Conservation (phyloP, 2,888 invertebrate genomes). For the Orchesella flavescens region DNA sequence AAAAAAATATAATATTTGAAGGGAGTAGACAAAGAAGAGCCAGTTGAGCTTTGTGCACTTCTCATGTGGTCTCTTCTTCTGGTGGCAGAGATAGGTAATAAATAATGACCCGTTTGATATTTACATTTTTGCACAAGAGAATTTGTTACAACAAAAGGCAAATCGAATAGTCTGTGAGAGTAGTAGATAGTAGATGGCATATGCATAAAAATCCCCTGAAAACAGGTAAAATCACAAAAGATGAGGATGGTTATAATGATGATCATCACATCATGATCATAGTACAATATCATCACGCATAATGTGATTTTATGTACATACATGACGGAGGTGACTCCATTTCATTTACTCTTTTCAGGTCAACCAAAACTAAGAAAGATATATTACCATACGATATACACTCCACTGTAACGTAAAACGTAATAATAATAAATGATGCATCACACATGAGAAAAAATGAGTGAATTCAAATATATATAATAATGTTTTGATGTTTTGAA, state of each 20-base stretch:
- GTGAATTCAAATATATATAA: slow-evolving; percentile 3
- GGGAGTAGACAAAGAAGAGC: background rate
- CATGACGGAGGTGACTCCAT: background rate
- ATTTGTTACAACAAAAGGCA: background rate
- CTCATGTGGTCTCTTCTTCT: slow-evolving; percentile 1
- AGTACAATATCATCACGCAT: background rate
- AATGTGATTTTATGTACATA: background rate
- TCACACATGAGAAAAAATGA: background rate
- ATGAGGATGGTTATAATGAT: background rate
- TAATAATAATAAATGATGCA: background rate
- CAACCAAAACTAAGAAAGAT: background rate
- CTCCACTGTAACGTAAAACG: background rate
- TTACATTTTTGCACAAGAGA: slow-evolving; percentile 9
- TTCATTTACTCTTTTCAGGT: background rate
- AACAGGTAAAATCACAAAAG: background rate
- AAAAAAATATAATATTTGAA: background rate
- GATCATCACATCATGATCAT: background rate
- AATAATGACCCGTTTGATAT: slow-evolving; percentile 13
- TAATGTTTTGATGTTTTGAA: slow-evolving; percentile 1
- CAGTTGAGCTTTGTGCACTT: background rate
- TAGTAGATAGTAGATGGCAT: background rate
- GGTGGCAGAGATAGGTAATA: slow-evolving; percentile 11
- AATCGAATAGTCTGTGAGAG: background rate
- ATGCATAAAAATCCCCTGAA: background rate
- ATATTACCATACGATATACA: background rate